Base-by-base conservation (phyloP, 2,888 invertebrate genomes). In the Aromia moschata region DNA sequence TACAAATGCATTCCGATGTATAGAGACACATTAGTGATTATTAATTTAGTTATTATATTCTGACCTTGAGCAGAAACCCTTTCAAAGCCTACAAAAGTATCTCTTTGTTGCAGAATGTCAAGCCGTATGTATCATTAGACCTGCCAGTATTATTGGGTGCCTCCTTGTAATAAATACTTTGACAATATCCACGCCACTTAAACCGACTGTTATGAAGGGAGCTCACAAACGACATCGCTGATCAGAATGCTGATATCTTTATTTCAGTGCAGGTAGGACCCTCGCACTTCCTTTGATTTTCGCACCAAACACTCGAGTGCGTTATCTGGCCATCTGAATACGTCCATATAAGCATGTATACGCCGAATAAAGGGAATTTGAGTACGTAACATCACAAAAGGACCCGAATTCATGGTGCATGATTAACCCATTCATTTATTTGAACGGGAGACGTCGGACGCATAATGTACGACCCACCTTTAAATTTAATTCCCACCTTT, bases 401-500 rank as follows among this genome's bases (percentile, higher is more conserved):
- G n/a, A 25, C 18, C 17, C 20, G 30, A 31, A 52, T 52, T 51
- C n/a, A 51, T 17, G 51, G 41, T 52, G 9, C 41, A 10, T 52
- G 9, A 10, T 31, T 31, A 62, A 58, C 58, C 56, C 62, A 58
- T 62, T 58, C 56, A 56, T 69, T 67, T 64, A 64, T 60, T 52
- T 17, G 17, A n/a, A 52, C 18, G 33, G 52, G 41, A 31, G 52
- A 38, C 41, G 41, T 52, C 31, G 31, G 31, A 30, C 16, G 31
- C 31, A 31, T 31, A 31, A 52, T 41, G n/a, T n/a, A 33, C 52
- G 25, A 25, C 41, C 52, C 52, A 40, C 52, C 52, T 52, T 52
- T 49, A n/a, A 18, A 20, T 56, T 36, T 58, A 57, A 66, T 63
- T 66, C 64, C 63, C 60, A 64, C 64, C 64, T 62, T 67, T 62